Evolutionary conservation across 1,140 invertebrate genomes (phyloP).

Genomic region (Ceratoteleas bidentatus): DNA sequence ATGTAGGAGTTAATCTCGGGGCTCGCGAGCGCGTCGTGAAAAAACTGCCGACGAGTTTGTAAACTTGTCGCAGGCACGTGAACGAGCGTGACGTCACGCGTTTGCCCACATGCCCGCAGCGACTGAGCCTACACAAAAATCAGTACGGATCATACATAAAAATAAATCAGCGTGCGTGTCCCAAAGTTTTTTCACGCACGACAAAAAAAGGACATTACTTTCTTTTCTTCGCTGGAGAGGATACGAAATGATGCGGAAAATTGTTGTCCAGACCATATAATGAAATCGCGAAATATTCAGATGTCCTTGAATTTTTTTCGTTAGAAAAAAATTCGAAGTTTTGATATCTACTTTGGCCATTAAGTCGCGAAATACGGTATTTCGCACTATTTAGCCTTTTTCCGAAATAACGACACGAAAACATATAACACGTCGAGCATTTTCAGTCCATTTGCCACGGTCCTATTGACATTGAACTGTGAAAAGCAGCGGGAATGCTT

Average conservation of each 20-base stretch:
- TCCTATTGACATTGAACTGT: slow-evolving; percentile 43
- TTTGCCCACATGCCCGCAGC: slow-evolving; percentile 32
- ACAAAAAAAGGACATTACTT: slow-evolving; percentile 2
- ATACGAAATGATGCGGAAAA: neutral
- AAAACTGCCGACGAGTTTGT: slow-evolving; percentile 51
- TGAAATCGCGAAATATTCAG: too few relatives aligned
- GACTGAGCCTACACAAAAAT: slow-evolving; percentile 56
- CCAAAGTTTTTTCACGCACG: slow-evolving; percentile 21
- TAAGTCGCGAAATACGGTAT: too few relatives aligned
- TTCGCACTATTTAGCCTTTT: too few relatives aligned
- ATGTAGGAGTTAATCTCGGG: slow-evolving; percentile 48
- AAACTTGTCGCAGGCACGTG: slow-evolving; percentile 45
- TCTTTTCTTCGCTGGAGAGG: neutral
- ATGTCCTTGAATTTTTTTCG: too few relatives aligned
- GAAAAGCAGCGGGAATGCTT: slow-evolving; percentile 54
- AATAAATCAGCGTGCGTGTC: slow-evolving; percentile 57
- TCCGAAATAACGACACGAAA: too few relatives aligned
- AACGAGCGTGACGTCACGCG: slow-evolving; percentile 53
- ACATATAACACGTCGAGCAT: slow-evolving; percentile 10
- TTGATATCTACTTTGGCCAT: too few relatives aligned
- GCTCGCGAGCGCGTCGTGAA: slow-evolving; percentile 1
- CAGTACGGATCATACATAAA: slow-evolving; percentile 56
- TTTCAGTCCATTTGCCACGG: slow-evolving; percentile 15
- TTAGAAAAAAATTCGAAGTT: neutral
- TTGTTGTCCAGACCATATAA: too few relatives aligned